Evolutionary conservation across 2,113 vertebrate species (phyloP).

Genomic region (Meriones unguiculatus): DNA sequence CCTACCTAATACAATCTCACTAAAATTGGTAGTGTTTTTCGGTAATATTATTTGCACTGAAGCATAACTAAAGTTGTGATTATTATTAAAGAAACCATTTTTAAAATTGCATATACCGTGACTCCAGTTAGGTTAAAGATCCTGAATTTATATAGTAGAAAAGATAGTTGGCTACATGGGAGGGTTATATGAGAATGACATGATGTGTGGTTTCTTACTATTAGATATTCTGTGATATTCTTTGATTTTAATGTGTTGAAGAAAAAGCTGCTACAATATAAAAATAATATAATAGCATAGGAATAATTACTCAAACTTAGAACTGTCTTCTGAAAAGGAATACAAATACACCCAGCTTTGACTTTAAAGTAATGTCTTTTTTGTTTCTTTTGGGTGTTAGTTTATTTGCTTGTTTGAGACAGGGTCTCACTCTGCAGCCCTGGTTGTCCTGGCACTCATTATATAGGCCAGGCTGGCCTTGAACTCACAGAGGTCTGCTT

Average conservation of each 20-base stretch:
- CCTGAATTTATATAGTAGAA: neutral
- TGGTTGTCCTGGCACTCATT: neutral
- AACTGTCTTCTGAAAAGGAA: conserved; percentile 35
- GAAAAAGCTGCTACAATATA: neutral
- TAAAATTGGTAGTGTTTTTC: neutral
- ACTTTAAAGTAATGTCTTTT: neutral
- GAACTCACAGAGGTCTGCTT: neutral
- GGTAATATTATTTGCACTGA: neutral
- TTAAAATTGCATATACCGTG: neutral
- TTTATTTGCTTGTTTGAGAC: neutral
- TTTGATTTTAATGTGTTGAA: conserved; percentile 12
- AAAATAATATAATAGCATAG: neutral
- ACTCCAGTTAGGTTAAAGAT: neutral
- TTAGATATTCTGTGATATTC: neutral
- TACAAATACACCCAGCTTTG: neutral
- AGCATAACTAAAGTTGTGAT: neutral
- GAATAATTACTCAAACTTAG: neutral
- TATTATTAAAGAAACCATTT: conserved; percentile 10
- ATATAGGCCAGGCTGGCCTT: neutral
- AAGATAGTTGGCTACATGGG: neutral
- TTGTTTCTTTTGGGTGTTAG: neutral
- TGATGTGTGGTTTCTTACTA: neutral
- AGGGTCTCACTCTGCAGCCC: too few species aligned
- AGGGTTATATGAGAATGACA: neutral
- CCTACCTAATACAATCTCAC: neutral